A percentile compares a stretch with the other conserved stretches of the same genome.
These are phyloP conservation scores for Melikaiella ostensackeni DNA, from an alignment of 2,888 invertebrate species.

Conservation along the genomic window DNA sequence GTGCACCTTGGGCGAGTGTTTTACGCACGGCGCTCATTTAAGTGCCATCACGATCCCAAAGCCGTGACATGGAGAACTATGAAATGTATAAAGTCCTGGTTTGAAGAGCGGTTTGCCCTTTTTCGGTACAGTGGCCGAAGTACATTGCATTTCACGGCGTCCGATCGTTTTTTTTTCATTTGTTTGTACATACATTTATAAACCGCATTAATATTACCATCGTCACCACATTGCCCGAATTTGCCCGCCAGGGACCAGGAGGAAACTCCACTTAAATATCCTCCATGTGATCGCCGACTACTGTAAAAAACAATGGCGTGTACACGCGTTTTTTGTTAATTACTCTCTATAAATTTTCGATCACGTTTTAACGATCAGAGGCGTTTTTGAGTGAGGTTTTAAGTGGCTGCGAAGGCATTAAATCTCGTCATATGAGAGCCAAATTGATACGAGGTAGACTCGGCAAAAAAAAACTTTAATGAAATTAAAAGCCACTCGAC, in stretches of 20 bases:
- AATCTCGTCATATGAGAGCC: not conserved
- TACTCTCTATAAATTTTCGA: conserved; percentile 7
- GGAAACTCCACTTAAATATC: conserved; percentile 8
- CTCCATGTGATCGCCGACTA: not conserved
- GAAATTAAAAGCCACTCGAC: not conserved
- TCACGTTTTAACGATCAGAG: conserved; percentile 19
- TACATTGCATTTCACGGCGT: conserved; percentile 28
- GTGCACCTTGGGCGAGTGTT: not conserved
- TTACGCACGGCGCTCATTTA: conserved; percentile 54
- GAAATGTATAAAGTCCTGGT: not conserved
- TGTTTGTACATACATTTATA: conserved; percentile 19
- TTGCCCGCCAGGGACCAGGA: conserved; percentile 3
- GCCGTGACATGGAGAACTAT: conserved; percentile 49
- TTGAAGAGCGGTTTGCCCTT: conserved; percentile 20
- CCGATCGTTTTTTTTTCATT: not conserved
- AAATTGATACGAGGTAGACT: conserved; percentile 14
- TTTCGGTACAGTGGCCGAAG: conserved; percentile 15
- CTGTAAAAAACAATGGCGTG: conserved; percentile 16
- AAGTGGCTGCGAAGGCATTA: conserved; percentile 31
- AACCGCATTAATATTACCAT: conserved; percentile 12
- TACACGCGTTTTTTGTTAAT: conserved; percentile 17
- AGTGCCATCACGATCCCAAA: conserved; percentile 56
- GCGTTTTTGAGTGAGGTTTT: conserved; percentile 5
- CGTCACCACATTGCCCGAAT: conserved; percentile 13
- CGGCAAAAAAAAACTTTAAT: not conserved